phyloP scores from a whole-genome alignment of 2,113 vertebrate genomes.

The Enhydra lutris region DNA sequence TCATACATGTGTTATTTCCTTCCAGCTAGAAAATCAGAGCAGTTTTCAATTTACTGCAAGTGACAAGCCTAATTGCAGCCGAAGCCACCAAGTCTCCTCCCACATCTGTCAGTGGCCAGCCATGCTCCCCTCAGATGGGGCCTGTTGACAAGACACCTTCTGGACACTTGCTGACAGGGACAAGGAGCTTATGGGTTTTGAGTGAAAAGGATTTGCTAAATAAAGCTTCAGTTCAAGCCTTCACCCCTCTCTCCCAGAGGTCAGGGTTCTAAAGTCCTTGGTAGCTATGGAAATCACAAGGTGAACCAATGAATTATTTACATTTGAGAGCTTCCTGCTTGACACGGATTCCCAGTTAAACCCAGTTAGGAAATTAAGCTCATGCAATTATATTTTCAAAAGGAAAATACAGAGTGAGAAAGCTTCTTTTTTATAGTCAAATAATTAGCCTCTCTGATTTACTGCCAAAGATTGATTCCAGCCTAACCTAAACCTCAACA shows the following conservation, averaged over 20 bases:
- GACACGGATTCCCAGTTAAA: constrained; percentile 49
- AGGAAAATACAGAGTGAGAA: constrained; percentile 20
- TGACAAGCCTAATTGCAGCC: not conserved
- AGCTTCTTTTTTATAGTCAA: not conserved
- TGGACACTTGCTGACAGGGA: constrained; percentile 60
- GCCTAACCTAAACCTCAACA: not conserved
- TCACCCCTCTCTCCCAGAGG: constrained; percentile 34
- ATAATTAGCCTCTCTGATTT: not conserved
- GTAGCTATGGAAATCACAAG: constrained; percentile 52
- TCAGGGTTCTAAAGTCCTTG: constrained; percentile 14
- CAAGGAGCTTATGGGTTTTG: constrained; percentile 72
- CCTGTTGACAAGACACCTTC: constrained; percentile 62
- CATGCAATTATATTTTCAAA: constrained; percentile 40
- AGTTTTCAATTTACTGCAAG: not conserved
- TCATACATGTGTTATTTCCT: not conserved
- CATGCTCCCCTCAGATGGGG: not conserved
- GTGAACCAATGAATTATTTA: constrained; percentile 49
- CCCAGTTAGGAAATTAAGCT: constrained; percentile 39
- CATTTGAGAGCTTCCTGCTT: not conserved
- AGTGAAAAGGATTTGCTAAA: constrained; percentile 75
- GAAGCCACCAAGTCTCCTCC: not conserved
- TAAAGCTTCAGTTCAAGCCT: constrained; percentile 53
- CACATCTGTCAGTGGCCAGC: not conserved
- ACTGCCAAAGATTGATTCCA: not conserved
- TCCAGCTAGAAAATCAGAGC: not conserved